These are phyloP conservation scores for Anoplius nigerrimus DNA, from an alignment of 2,888 invertebrate genomes.

Conservation along the genomic window DNA sequence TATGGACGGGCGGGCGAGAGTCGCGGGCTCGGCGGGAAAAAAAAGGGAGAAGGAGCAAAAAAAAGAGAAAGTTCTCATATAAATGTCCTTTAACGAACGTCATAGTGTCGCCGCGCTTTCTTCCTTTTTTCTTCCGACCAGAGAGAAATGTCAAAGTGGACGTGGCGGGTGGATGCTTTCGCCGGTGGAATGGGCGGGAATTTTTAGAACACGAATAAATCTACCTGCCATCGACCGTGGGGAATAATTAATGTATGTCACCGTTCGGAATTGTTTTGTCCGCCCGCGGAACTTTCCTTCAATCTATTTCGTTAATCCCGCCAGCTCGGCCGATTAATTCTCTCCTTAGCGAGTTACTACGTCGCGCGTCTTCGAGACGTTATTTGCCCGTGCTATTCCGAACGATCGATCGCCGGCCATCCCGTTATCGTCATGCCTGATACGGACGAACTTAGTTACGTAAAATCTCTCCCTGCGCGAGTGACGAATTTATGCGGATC, in stretches of 20 bases:
- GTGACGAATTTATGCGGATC: conserved; percentile 22
- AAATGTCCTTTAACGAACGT: conserved; percentile 59
- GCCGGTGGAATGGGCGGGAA: neutral
- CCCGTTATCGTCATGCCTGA: conserved; percentile 25
- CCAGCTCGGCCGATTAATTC: neutral
- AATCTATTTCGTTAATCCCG: too few relatives aligned
- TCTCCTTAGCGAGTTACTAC: neutral
- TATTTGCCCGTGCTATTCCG: conserved; percentile 20
- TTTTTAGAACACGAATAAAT: neutral
- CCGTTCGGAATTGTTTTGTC: too few relatives aligned
- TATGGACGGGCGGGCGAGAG: conserved; percentile 29
- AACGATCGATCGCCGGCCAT: conserved; percentile 13
- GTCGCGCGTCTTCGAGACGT: conserved; percentile 19
- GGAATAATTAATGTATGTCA: neutral
- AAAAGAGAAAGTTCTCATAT: conserved; percentile 45
- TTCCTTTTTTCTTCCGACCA: too few relatives aligned
- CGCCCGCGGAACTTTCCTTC: too few relatives aligned
- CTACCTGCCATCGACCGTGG: neutral
- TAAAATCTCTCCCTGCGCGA: conserved; percentile 27
- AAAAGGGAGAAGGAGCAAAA: too few relatives aligned
- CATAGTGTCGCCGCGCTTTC: conserved; percentile 21
- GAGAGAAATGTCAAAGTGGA: neutral
- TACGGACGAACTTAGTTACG: conserved; percentile 44
- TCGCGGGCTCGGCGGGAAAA: too few relatives aligned
- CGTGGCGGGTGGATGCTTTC: neutral